Evolutionary conservation across 2,113 vertebrate genomes (phyloP), one percentile per base, ranked within the genome.

Genomic region (Ophthalmolycus amberensis): DNA sequence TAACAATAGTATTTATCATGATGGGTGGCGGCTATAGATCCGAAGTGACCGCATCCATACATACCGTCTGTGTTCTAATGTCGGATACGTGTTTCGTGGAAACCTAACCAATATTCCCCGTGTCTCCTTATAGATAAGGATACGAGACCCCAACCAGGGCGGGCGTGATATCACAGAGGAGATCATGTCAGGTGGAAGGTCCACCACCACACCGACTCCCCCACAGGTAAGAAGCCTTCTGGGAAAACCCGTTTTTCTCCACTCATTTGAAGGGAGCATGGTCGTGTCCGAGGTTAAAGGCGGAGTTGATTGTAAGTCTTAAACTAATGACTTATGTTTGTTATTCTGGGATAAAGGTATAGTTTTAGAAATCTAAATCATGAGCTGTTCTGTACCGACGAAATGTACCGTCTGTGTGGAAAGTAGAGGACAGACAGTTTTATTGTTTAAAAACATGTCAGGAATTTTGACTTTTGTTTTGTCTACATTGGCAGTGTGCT

Each of bases 81-180:
- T 79, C 18, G 6, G 11, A 22, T 52, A 8, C 27, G 20, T 62
- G 46, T 77, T 48, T n/a, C 14, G 27, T 66, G 27, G n/a, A 40
- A 50, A 40, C 25, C 1, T 71, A 34, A 50, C 15, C 40, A 14
- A 32, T 54, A 44, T 37, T 72, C 79, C 5, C 6, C 18, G 1
- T 52, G 5, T 80, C 18, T 64, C 29, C 81, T 74, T 67, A 59
- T 50, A 99, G 98, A 99, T 99, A 90, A 97, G 95, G 95, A 99
- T 99, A 97, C 95, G 98, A 95, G 98, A 99, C 91, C 98, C 98
- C 34, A 99, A 97, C 92, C 98, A 98, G 94, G 98, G 98, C 0
- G 98, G 98, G 40, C 97, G 97, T 70, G 98, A 99, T 91, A 98
- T 99, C 84, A 99, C 98, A 5, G 97, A 99, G 72, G 98, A 99